Evolutionary conservation across 2,113 vertebrate species (phyloP).

Genomic region (Ardeotis arabs): DNA sequence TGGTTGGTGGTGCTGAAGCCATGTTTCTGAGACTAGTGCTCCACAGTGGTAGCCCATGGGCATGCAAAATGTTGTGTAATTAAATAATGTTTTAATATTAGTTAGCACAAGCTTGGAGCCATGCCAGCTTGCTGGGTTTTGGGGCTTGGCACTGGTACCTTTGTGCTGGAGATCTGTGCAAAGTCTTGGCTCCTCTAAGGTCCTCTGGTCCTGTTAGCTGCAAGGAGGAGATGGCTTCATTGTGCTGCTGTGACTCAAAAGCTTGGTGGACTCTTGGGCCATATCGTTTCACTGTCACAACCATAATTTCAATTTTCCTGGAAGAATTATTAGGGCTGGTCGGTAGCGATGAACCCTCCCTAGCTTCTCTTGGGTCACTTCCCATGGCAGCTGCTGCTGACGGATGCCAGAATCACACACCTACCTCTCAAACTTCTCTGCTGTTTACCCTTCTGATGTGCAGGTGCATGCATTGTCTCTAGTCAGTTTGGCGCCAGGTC

Average conservation of each 20-base stretch:
- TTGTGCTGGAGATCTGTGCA: not conserved
- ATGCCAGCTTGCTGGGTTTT: not conserved
- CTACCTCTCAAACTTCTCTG: not conserved
- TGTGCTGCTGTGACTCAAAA: not conserved
- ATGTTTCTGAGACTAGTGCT: not conserved
- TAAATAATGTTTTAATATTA: not conserved
- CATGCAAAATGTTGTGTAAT: not conserved
- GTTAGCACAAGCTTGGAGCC: not conserved
- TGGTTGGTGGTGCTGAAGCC: not conserved
- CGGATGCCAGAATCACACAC: not conserved
- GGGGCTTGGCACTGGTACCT: not conserved
- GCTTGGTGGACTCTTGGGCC: not conserved
- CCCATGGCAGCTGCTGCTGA: not conserved
- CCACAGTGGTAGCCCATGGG: not conserved
- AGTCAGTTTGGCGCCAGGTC: not conserved
- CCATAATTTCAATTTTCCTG: not conserved
- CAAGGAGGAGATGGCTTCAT: not conserved
- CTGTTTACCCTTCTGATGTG: not conserved
- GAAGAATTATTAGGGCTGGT: not conserved
- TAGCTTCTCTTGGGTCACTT: not conserved
- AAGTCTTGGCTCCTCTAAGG: not conserved
- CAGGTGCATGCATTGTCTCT: fast-evolving
- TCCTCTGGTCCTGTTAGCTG: not conserved
- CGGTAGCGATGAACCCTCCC: not conserved
- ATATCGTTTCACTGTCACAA: fast-evolving